Evolutionary conservation across 2,797 vertebrate genomes (phyloP).

Genomic region (Myoxocephalus aenaeus): DNA sequence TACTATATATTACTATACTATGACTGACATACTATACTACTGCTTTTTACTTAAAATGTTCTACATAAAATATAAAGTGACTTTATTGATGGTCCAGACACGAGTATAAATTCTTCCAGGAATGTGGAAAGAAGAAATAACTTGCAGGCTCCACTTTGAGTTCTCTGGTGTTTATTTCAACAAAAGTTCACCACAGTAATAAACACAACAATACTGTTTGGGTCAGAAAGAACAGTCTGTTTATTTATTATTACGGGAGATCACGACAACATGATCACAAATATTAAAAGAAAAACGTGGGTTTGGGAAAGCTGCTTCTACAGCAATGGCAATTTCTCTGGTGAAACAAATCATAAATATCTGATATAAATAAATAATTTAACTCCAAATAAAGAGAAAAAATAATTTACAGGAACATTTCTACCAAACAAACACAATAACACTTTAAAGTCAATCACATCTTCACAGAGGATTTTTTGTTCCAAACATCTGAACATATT

Average conservation of each 20-base stretch:
- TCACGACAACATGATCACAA: slow-evolving; percentile 5
- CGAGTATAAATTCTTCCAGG: background rate
- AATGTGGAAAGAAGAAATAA: background rate
- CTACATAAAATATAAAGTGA: too few relatives aligned
- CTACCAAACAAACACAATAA: slow-evolving; percentile 59
- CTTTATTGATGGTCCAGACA: too few relatives aligned
- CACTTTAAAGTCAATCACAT: background rate
- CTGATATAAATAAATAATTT: slow-evolving; percentile 69
- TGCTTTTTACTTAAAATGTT: too few relatives aligned
- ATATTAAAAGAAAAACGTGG: background rate
- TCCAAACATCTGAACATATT: too few relatives aligned
- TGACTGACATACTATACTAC: too few relatives aligned
- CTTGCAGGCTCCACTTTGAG: slow-evolving; percentile 8
- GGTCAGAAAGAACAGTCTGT: slow-evolving; percentile 12
- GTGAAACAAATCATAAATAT: slow-evolving; percentile 69
- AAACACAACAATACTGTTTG: slow-evolving; percentile 72
- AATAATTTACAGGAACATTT: slow-evolving; percentile 40
- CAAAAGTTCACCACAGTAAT: slow-evolving; percentile 70
- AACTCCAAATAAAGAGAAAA: slow-evolving; percentile 31
- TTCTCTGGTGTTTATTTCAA: slow-evolving; percentile 75
- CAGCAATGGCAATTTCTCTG: background rate
- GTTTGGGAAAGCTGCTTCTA: background rate
- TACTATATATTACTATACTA: too few relatives aligned
- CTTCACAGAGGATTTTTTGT: too few relatives aligned
- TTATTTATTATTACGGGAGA: slow-evolving; percentile 8